Base-by-base conservation (phyloP, 2,888 invertebrate genomes). In the Crepidodera aurea region DNA sequence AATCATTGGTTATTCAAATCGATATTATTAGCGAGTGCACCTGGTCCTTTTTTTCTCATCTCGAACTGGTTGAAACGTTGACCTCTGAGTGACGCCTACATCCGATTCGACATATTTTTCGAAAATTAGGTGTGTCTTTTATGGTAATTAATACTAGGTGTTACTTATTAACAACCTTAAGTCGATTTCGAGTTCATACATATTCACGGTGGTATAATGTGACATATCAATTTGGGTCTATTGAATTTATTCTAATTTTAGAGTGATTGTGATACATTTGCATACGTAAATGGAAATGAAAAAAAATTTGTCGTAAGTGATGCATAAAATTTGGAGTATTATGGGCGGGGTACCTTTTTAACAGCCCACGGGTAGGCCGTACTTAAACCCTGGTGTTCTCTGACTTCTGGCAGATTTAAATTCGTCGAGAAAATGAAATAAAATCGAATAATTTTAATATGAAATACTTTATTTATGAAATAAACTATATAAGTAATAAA, bases 81-180 rank as follows among this genome's bases (percentile, higher is more conserved):
- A 71, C 73, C 71, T 70, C 69, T 62, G 57, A 54, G 37, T 10
- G 58, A 55, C 73, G 65, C 71, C 71, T 60, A 71, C 73, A 53
- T 61, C 27, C 46, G 65, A 68, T 66, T 68, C 64, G 58, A 63
- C 58, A 65, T n/a, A n/a, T 71, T 70, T 71, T 69, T 67, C 39
- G 50, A 22, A 63, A n/a, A 51, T 57, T 48, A 66, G 66, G 66
- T 60, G 64, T 66, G 66, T 64, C 63, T 37, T 63, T 59, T 61
- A 56, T 63, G 64, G 63, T 59, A 51, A 51, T 60, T 60, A 51
- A 19, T 34, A 64, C 48, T 60, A 34, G 13, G 48, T 64, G 60
- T 62, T 55, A 44, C 22, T 34, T 44, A 60, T 57, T 59, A 64
- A 64, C 58, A 53, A 16, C 25, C 5, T 25, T 27, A 18, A 54